Base-by-base conservation (phyloP, 2,113 vertebrate species). In the Apistogramma diplotaenia region DNA sequence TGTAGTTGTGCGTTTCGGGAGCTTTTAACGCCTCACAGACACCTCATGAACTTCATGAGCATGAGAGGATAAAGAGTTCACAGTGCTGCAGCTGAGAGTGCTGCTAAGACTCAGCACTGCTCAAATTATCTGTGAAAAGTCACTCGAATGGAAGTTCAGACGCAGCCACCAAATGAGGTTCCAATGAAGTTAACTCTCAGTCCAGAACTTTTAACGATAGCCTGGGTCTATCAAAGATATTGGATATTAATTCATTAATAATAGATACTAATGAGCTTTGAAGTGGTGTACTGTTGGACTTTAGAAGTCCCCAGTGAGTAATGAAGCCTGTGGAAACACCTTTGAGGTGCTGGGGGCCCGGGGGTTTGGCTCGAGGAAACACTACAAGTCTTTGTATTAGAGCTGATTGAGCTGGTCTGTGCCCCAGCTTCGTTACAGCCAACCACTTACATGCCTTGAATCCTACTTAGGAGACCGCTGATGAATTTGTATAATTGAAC, bases 401-500 rank as follows among this genome's bases (percentile, higher is more conserved):
- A 90, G 91, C 88, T 91, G 93, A 94, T 93, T 93, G 93, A 92
- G 92, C 85, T 55, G 84, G 91, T 90, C 86, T 74, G 81, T 15
- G 56, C 54, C 85, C 79, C 31, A n/a, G 85, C 93, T 89, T 94
- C 92, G 89, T 94, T 94, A 92, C 76, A 74, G 89, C 81, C 84
- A 74, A 86, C 82, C 90, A 84, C 76, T 89, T 87, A 85, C 85
- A 80, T 89, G 37, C 81, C 79, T 86, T 54, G 58, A 76, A 79
- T 82, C 83, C 90, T 57, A 80, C 89, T 35, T 85, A 92, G 81
- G 89, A 87, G 87, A 82, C 83, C 67, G 49, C 91, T 92, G 94
- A 95, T 95, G 93, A 95, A 93, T 96, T 95, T 94, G 92, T 95
- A 94, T 95, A 96, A 96, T 96, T 92, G 94, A 95, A 95, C 91